Conservation (phyloP, 1,140 invertebrate genomes). For the Coelopa frigida region DNA sequence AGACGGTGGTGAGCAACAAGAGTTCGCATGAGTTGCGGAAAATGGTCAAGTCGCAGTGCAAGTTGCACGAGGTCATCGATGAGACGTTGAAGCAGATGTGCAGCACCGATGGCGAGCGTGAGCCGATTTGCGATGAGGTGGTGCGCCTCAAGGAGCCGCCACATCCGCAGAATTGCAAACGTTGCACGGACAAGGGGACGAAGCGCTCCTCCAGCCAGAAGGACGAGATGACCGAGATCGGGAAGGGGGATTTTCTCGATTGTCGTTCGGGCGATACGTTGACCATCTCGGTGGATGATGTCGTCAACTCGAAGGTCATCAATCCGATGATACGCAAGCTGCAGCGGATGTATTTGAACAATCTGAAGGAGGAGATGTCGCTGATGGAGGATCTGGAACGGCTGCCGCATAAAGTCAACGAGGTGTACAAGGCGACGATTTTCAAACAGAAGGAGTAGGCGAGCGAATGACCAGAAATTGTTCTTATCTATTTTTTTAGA, state of each 20-base stretch:
- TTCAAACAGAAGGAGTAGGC: slow-evolving; percentile 9
- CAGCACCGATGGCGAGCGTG: neutral
- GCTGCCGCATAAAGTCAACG: slow-evolving; percentile 17
- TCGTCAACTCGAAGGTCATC: slow-evolving; percentile 20
- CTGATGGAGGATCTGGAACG: slow-evolving; percentile 22
- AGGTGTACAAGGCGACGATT: slow-evolving; percentile 18
- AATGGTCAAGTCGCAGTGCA: slow-evolving; percentile 23
- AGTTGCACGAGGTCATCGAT: slow-evolving; percentile 19
- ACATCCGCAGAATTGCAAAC: neutral
- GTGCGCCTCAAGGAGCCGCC: neutral
- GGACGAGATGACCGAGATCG: slow-evolving; percentile 12
- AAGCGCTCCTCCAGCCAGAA: neutral
- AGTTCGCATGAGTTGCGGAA: slow-evolving; percentile 23
- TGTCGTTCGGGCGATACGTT: slow-evolving; percentile 3
- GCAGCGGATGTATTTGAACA: slow-evolving; percentile 24
- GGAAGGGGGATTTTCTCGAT: slow-evolving; percentile 8
- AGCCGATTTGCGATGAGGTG: neutral
- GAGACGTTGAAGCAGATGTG: slow-evolving; percentile 8
- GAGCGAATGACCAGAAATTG: neutral
- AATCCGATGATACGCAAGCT: slow-evolving; percentile 22
- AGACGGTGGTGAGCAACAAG: slow-evolving; percentile 23
- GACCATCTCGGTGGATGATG: slow-evolving; percentile 16
- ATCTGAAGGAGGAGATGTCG: slow-evolving; percentile 20
- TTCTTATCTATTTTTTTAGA: slow-evolving; percentile 8
- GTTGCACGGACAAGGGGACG: slow-evolving; percentile 4